phyloP scores from a whole-genome alignment of 1,140 invertebrate genomes.

The Ceratitis capitata region DNA sequence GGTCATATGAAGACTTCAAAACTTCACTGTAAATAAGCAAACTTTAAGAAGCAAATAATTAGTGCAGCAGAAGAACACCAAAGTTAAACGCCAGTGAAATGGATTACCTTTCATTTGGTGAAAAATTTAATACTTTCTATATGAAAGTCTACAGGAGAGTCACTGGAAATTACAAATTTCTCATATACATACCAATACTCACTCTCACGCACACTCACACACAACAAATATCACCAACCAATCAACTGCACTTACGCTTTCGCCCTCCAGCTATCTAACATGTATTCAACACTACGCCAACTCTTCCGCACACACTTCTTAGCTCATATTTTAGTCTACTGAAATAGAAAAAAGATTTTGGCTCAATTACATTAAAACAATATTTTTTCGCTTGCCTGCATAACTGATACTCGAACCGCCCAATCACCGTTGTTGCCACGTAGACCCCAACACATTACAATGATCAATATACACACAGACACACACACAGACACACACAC shows the following conservation, averaged over 20 bases:
- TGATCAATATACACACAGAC: no score
- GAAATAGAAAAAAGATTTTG: neutral
- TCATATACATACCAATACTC: neutral
- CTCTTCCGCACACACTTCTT: neutral
- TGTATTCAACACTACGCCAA: no score
- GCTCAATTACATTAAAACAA: constrained; percentile 30
- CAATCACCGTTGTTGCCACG: neutral
- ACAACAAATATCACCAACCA: neutral
- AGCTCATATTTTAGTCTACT: neutral
- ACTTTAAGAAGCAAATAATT: no score
- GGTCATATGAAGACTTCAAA: no score
- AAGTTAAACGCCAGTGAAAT: no score
- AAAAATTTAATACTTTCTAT: neutral
- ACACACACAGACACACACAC: no score
- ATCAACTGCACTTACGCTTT: no score
- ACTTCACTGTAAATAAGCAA: no score
- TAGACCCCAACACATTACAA: neutral
- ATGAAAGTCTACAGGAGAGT: neutral
- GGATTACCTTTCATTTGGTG: no score
- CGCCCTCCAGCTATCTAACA: no score
- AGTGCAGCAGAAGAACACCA: no score
- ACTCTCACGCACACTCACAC: neutral
- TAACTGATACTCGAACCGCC: neutral
- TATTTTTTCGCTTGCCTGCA: neutral
- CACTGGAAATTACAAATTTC: neutral